A percentile compares a stretch with the other conserved stretches of the same genome.
These are phyloP conservation scores for Polyommatus iphigenia DNA, from an alignment of 2,888 invertebrate genomes.

Conservation along the genomic window DNA sequence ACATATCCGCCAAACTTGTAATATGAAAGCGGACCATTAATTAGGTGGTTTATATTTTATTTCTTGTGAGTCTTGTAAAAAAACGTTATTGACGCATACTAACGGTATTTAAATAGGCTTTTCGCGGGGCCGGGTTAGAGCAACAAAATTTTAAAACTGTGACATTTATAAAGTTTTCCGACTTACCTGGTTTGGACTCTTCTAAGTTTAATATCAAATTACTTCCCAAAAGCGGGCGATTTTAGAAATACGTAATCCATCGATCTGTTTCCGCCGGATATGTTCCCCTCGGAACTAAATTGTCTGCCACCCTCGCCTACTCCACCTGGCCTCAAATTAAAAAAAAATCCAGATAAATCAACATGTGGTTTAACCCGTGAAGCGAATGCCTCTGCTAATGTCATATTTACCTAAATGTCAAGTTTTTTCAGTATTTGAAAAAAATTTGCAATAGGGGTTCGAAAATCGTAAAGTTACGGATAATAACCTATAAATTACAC, in stretches of 20 bases:
- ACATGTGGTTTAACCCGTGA: constrained; percentile 35
- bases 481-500: too few species aligned
- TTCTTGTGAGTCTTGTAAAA: background rate
- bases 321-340: constrained; percentile 28
- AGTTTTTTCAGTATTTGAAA: too few species aligned
- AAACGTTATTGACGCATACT: background rate
- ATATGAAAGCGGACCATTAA: background rate
- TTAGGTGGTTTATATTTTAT: background rate
- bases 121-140: background rate
- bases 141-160: background rate
- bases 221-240: constrained; percentile 43
- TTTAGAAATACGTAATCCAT: constrained; percentile 30
- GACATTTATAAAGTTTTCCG: background rate
- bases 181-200: background rate
- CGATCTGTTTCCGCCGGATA: constrained; percentile 34
- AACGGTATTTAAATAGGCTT: background rate
- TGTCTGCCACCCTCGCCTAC: constrained; percentile 32
- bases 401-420: too few species aligned
- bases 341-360: constrained; percentile 24
- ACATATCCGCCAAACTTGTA: background rate
- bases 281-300: constrained; percentile 30
- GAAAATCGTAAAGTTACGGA: too few species aligned
- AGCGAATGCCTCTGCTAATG: too few species aligned
- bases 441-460: too few species aligned
- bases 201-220: background rate